Base-by-base conservation (phyloP, 2,888 invertebrate genomes). In the Agrochola lota region DNA sequence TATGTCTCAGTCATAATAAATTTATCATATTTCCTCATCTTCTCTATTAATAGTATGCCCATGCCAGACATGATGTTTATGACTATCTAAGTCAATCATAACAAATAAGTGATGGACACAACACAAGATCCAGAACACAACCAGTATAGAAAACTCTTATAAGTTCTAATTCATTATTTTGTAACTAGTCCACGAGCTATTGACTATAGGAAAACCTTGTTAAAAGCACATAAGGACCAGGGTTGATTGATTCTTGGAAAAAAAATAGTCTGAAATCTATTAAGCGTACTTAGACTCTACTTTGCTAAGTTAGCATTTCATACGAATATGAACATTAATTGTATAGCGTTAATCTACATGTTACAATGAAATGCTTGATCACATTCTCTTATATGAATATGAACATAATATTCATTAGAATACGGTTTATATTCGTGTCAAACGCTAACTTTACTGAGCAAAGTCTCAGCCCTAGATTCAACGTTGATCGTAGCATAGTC, bases 21-120 rank as follows among this genome's bases (percentile, higher is more conserved):
- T 49, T 57, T 57, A 74, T 82, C 40, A 57, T 43, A 78, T 59
- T 71, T 43, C 57, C 30, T 67, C 35, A 66, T 55, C 23, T 40
- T 35, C n/a, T 62, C 49, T 57, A 60, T 52, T 43, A 30, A 30
- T 67, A 77, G 12, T 20, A 9, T 30, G 2, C 11, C 6, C 52
- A 43, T 52, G 26, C 20, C 15, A 40, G 55, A n/a, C 55, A 55
- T 74, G 46, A 74, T 35, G 35, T 20, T 40, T 71, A 15, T 66
- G 40, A 17, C 2, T 59, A 15, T 68, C 4, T 8, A 30, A 30
- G 9, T 67, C 57, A 17, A 68, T 35, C 23, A 43, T 55, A 69
- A 6, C 11, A 46, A 43, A 26, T n/a, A 17, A 26, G 4, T 30
- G 30, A n/a, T n/a, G n/a, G n/a, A n/a, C n/a, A n/a, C n/a, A n/a